Conservation (phyloP, 2,888 invertebrate species). For the Caenorhabditis sp. region DNA sequence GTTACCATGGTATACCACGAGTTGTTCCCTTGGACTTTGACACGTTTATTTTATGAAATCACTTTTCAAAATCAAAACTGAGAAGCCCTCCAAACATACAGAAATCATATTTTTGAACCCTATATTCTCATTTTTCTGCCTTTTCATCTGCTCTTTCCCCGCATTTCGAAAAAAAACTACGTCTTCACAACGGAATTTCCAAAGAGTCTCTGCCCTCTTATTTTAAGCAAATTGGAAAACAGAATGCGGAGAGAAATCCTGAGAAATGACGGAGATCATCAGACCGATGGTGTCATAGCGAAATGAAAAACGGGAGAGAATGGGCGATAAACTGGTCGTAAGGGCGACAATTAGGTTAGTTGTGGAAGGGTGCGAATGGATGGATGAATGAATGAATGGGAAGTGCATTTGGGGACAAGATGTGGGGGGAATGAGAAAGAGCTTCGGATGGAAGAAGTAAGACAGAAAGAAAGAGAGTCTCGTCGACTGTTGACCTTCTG, state of each 20-base stretch:
- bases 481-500: not conserved
- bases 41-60: too few species aligned
- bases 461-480: not conserved
- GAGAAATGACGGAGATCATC: not conserved
- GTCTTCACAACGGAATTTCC: too few species aligned
- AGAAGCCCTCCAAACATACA: too few species aligned
- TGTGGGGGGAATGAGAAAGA: not conserved
- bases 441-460: too few species aligned
- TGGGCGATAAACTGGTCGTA: not conserved
- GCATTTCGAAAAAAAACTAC: too few species aligned
- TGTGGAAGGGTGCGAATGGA: not conserved
- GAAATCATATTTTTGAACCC: too few species aligned
- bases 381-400: not conserved
- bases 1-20: too few species aligned
- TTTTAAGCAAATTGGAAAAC: not conserved
- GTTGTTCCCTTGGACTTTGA: too few species aligned
- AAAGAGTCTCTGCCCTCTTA: too few species aligned
- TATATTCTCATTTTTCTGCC: too few species aligned
- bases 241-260: not conserved
- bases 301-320: not conserved
- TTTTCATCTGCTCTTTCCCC: too few species aligned
- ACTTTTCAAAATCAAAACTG: too few species aligned
- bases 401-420: not conserved
- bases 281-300: not conserved
- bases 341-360: slow-evolving; percentile 1